Conservation (phyloP, 2,113 vertebrate species). For the Halcyon senegalensis region DNA sequence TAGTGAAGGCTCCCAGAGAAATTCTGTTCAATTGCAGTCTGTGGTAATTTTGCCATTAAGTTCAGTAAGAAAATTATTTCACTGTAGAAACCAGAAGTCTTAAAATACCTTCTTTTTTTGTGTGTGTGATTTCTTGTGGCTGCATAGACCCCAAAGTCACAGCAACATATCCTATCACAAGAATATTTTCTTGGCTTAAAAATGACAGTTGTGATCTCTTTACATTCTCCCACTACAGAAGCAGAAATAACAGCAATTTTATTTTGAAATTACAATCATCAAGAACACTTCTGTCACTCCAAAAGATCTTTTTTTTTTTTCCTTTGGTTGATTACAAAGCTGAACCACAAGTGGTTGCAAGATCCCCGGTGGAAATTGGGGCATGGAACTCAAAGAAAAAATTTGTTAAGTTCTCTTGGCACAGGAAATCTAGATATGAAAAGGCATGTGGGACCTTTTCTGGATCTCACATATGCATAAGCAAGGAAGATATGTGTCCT, state of each 20-base stretch:
- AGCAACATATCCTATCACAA: neutral
- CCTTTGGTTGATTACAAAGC: neutral
- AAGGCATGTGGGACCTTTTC: neutral
- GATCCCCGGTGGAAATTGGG: neutral
- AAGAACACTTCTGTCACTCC: neutral
- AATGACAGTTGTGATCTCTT: neutral
- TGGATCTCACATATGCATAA: neutral
- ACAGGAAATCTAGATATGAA: neutral
- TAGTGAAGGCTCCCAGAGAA: neutral
- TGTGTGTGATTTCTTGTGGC: neutral
- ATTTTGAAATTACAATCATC: neutral
- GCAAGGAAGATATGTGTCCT: neutral
- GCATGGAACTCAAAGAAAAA: neutral
- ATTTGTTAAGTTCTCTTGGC: neutral
- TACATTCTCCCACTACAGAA: neutral
- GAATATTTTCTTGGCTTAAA: neutral
- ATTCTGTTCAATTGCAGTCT: neutral
- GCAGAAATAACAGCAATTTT: neutral
- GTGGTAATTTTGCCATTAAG: neutral
- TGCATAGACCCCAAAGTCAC: neutral
- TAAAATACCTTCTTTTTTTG: neutral
- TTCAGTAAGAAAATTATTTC: neutral
- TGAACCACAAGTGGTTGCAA: neutral
- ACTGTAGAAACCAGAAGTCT: neutral
- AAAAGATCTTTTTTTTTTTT: neutral